Conservation (phyloP, 1,140 invertebrate genomes). For the Brachionus koreanus region DNA sequence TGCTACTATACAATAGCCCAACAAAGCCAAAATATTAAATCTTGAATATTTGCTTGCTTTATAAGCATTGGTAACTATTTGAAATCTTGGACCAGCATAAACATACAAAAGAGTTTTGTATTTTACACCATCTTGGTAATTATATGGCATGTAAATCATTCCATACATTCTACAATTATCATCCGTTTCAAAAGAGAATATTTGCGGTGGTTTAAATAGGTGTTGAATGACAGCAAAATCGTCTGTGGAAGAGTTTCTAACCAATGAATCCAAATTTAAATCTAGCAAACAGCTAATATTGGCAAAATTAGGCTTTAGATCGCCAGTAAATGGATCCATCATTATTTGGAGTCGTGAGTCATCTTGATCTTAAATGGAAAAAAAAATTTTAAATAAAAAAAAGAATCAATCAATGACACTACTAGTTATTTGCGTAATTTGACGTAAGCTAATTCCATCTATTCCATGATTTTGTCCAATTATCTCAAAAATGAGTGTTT, state of each 20-base stretch:
- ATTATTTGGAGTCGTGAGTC: not conserved
- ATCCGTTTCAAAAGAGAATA: conserved; percentile 71
- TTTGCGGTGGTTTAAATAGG: conserved; percentile 62
- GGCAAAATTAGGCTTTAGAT: not conserved
- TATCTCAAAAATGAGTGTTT: conserved; percentile 1
- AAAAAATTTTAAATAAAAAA: not conserved
- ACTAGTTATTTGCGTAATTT: conserved; percentile 1
- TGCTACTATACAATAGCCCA: conserved; percentile 90
- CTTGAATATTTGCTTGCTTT: conserved; percentile 75
- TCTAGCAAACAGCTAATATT: conserved; percentile 4
- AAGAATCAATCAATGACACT: not conserved
- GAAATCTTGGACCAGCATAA: conserved; percentile 94
- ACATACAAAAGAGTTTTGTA: conserved; percentile 93
- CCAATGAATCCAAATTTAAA: conserved; percentile 26
- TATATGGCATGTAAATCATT: conserved; percentile 83
- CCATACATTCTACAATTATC: conserved; percentile 67
- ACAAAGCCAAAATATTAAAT: conserved; percentile 88
- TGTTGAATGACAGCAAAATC: not conserved
- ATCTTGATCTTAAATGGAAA: not conserved
- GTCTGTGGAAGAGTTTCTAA: conserved; percentile 46
- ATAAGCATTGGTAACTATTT: conserved; percentile 90
- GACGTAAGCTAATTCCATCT: not conserved
- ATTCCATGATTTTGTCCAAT: not conserved
- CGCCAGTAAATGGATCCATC: not conserved
- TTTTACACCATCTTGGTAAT: conserved; percentile 69